phyloP scores from a whole-genome alignment of 2,113 vertebrate species.

The Vicugna pacos region DNA sequence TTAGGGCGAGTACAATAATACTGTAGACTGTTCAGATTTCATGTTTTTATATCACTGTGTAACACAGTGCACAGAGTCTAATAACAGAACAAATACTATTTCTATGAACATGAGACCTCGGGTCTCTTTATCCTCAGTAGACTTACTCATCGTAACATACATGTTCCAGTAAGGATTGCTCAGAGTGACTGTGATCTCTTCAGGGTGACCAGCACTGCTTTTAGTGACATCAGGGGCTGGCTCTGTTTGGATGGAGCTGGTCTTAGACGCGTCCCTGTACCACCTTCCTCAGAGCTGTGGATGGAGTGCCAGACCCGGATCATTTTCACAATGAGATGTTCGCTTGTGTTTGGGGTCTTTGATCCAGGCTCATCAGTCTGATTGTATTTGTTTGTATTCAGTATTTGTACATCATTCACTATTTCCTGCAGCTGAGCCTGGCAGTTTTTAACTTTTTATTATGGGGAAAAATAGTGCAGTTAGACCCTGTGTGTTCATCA shows the following conservation, averaged over 20 bases:
- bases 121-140: not conserved
- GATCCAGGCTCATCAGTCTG: not conserved
- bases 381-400: not conserved
- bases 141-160: not conserved
- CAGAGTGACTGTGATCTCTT: not conserved
- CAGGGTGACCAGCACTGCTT: too few species aligned
- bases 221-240: not conserved
- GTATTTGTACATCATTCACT: not conserved
- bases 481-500: not conserved
- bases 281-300: not conserved
- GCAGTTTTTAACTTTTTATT: not conserved
- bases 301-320: not conserved
- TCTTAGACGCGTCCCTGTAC: accelerated
- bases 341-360: not conserved
- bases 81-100: not conserved
- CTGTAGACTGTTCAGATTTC: not conserved
- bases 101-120: not conserved
- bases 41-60: not conserved
- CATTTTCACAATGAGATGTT: not conserved
- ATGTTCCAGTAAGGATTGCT: not conserved
- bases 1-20: not conserved
- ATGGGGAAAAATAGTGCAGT: not conserved
- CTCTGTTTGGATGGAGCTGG: not conserved
- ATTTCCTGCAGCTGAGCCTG: not conserved
- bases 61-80: not conserved